Conservation (phyloP, 2,113 vertebrate species). For the Charadrius vociferus region DNA sequence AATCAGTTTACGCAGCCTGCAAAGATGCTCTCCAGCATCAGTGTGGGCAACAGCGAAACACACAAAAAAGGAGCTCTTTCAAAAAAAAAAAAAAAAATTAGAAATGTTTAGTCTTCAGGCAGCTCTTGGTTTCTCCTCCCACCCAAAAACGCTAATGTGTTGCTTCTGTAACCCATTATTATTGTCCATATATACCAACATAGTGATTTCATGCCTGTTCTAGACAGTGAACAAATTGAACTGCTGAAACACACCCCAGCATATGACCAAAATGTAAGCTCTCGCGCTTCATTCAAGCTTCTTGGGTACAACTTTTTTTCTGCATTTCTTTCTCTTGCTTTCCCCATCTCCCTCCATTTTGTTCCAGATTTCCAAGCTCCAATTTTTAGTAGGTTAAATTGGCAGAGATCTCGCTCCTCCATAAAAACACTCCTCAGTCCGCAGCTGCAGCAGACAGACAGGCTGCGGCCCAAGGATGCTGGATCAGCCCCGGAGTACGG, state of each 20-base stretch:
- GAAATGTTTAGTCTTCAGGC: neutral
- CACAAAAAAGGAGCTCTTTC: neutral
- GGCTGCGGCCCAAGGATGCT: neutral
- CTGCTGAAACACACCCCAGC: neutral
- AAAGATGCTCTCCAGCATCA: neutral
- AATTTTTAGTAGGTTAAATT: neutral
- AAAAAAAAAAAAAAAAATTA: neutral
- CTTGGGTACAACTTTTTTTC: neutral
- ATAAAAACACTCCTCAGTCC: neutral
- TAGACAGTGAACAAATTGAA: neutral
- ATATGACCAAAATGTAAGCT: neutral
- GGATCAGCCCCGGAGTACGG: rapidly evolving
- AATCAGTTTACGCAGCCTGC: neutral
- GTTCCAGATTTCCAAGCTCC: neutral
- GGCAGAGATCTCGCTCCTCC: neutral
- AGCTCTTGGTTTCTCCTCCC: neutral
- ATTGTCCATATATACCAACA: neutral
- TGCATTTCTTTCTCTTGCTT: neutral
- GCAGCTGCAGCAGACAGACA: neutral
- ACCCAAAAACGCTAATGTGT: neutral
- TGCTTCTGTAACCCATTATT: slow-evolving; percentile 5
- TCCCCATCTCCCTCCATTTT: neutral
- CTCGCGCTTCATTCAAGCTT: neutral
- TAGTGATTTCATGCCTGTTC: neutral
- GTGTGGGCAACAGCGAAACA: neutral